phyloP scores from a whole-genome alignment of 1,140 invertebrate genomes.

The Lerema accius region DNA sequence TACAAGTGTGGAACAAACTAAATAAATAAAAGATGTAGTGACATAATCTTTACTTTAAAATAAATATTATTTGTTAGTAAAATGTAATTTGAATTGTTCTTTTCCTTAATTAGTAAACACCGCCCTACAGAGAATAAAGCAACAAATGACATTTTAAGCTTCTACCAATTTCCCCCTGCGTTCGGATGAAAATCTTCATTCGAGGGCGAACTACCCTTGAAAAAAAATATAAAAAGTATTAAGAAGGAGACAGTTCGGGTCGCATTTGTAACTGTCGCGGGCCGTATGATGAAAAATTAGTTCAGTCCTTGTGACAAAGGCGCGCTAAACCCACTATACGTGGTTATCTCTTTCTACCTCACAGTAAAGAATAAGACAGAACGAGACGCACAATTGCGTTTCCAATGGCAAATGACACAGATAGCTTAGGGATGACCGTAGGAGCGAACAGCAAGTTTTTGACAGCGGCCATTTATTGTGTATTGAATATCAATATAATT shows the following conservation, averaged over 20 bases:
- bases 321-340: conserved; percentile 74
- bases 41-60: too few species aligned
- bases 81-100: conserved; percentile 6
- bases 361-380: conserved; percentile 41
- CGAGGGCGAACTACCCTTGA: conserved; percentile 80
- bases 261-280: conserved; percentile 83
- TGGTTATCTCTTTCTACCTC: conserved; percentile 65
- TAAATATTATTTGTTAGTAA: neutral
- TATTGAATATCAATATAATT: conserved; percentile 84
- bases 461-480: conserved; percentile 82
- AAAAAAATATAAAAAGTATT: conserved; percentile 83
- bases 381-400: conserved; percentile 62
- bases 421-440: conserved; percentile 83
- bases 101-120: conserved; percentile 47
- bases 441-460: conserved; percentile 82
- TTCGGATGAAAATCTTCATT: conserved; percentile 79
- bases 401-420: conserved; percentile 81
- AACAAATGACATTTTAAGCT: conserved; percentile 79
- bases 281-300: conserved; percentile 84
- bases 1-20: too few species aligned
- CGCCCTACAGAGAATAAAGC: conserved; percentile 46
- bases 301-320: conserved; percentile 81
- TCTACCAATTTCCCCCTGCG: conserved; percentile 74
- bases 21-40: too few species aligned
- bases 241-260: conserved; percentile 83